A percentile compares a stretch with the other conserved stretches of the same genome.
These are phyloP conservation scores for Drosophila sproati DNA, from an alignment of 1,140 invertebrate genomes.

Conservation along the genomic window DNA sequence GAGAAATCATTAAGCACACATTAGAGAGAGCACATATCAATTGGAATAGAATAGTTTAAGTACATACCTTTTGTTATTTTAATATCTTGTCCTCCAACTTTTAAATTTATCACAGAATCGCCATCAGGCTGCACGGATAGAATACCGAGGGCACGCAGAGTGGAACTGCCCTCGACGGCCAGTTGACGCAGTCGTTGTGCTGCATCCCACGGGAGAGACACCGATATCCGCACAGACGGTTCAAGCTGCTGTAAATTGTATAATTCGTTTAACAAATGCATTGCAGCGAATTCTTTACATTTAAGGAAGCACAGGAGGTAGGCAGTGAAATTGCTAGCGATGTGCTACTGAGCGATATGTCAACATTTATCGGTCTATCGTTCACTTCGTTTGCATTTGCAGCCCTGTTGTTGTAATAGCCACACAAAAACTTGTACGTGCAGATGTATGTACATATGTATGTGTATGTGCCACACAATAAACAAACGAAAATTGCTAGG, in stretches of 20 bases:
- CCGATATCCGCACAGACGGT: conserved; percentile 97
- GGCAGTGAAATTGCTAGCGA: conserved; percentile 34
- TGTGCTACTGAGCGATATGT: conserved; percentile 24
- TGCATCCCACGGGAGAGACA: conserved; percentile 97
- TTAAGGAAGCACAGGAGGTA: conserved; percentile 23
- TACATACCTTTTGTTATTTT: conserved; percentile 87
- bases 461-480: not conserved
- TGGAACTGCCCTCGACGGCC: conserved; percentile 94
- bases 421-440: conserved; percentile 18
- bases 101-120: conserved; percentile 96
- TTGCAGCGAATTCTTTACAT: conserved; percentile 26
- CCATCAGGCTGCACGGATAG: conserved; percentile 98
- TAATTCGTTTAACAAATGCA: conserved; percentile 11
- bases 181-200: conserved; percentile 94
- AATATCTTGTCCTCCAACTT: conserved; percentile 91
- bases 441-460: conserved; percentile 4
- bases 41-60: not conserved
- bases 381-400: conserved; percentile 10
- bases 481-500: not conserved
- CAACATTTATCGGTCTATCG: conserved; percentile 48
- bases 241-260: conserved; percentile 89
- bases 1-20: not conserved
- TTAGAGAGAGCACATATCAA: not conserved
- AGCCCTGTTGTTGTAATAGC: conserved; percentile 49
- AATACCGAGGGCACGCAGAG: conserved; percentile 95